A percentile compares a stretch with the other conserved stretches of the same genome.
Evolutionary conservation across 2,888 invertebrate genomes (phyloP).

Genomic region (Orthosia gracilis): DNA sequence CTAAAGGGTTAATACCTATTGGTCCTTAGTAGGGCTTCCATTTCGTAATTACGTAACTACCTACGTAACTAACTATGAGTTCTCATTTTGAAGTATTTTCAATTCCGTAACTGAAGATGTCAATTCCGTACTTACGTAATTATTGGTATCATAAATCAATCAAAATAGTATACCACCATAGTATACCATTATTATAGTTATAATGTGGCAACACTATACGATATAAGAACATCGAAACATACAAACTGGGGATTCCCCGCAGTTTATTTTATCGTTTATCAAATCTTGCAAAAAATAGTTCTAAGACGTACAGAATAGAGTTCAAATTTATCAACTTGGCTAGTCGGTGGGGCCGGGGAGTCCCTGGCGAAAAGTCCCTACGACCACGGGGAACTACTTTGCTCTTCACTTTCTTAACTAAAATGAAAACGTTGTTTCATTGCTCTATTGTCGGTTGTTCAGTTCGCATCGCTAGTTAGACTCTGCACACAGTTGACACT

Average conservation of each 20-base stretch:
- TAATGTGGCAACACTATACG: not conserved
- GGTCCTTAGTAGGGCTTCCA: too few species aligned
- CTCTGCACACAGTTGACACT: too few species aligned
- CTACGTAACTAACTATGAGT: not conserved
- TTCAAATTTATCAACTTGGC: constrained; percentile 1
- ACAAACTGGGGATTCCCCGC: constrained; percentile 1
- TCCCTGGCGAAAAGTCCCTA: not conserved
- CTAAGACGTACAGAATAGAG: too few species aligned
- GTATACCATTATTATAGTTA: not conserved
- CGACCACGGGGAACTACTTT: not conserved
- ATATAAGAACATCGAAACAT: not conserved
- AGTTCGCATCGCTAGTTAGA: too few species aligned
- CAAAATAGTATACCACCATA: too few species aligned
- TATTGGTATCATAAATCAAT: too few species aligned
- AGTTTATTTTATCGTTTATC: not conserved
- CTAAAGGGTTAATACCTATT: too few species aligned
- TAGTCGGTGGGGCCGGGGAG: not conserved
- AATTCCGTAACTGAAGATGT: constrained; percentile 1
- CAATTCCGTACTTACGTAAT: not conserved
- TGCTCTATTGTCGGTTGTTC: too few species aligned
- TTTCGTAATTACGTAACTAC: not conserved
- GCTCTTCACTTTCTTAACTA: too few species aligned
- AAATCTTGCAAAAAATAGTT: too few species aligned
- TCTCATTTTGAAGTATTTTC: constrained; percentile 4
- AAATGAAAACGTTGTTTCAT: too few species aligned